phyloP scores from a whole-genome alignment of 2,888 invertebrate species.

The Lymantria dispar region DNA sequence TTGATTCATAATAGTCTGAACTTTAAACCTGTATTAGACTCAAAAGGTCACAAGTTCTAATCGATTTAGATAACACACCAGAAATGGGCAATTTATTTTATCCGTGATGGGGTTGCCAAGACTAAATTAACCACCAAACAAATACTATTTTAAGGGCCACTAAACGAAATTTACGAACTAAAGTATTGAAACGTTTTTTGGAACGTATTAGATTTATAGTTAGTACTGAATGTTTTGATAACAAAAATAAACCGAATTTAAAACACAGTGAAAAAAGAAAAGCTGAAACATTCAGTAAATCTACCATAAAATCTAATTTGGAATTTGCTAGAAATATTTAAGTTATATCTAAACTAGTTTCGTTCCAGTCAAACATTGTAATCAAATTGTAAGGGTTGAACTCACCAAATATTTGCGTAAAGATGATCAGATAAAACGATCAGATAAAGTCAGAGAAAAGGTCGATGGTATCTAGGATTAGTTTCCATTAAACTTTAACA shows the following conservation, averaged over 20 bases:
- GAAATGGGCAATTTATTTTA: neutral
- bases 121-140: neutral
- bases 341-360: neutral
- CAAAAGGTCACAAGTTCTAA: neutral
- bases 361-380: neutral
- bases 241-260: too few species aligned
- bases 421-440: conserved; percentile 5
- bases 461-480: conserved; percentile 51
- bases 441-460: conserved; percentile 36
- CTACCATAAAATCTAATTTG: neutral
- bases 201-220: too few species aligned
- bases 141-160: neutral
- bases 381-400: neutral
- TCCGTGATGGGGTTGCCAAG: neutral
- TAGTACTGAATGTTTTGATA: too few species aligned
- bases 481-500: conserved; percentile 49
- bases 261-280: too few species aligned
- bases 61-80: neutral
- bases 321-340: neutral
- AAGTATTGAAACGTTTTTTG: neutral
- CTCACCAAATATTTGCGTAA: neutral
- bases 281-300: neutral
- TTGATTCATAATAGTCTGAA: neutral
- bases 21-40: neutral
- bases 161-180: neutral